Percentiles rank a stretch among this genome's conserved stretches.
Evolutionary conservation across 1,140 invertebrate genomes (phyloP).

Genomic region (Drosophila sproati): DNA sequence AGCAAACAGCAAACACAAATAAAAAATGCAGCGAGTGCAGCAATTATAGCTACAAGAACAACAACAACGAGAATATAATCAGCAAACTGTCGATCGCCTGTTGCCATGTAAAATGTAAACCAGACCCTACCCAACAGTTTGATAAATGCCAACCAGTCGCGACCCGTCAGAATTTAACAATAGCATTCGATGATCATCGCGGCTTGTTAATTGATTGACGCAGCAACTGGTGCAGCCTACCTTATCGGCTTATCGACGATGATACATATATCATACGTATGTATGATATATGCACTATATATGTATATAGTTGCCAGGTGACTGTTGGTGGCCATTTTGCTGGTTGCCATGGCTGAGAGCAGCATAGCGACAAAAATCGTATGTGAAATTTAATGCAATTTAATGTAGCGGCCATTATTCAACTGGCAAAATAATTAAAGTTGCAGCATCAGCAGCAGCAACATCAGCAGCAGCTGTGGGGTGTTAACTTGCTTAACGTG

Average conservation of each 20-base stretch:
- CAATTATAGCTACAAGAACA: slow-evolving; percentile 7
- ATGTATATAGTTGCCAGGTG: background rate
- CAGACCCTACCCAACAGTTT: slow-evolving; percentile 62
- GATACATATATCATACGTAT: background rate
- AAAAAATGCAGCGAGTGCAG: slow-evolving; percentile 20
- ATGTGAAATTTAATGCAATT: slow-evolving; percentile 68
- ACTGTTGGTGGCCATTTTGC: slow-evolving; percentile 67
- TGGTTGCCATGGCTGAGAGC: slow-evolving; percentile 44
- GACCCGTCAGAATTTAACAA: slow-evolving; percentile 27
- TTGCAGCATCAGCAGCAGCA: slow-evolving; percentile 19
- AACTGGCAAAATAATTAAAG: slow-evolving; percentile 71
- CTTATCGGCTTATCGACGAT: slow-evolving; percentile 58
- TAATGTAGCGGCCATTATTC: slow-evolving; percentile 74
- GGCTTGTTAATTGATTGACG: slow-evolving; percentile 67
- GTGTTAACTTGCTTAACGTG: slow-evolving; percentile 81
- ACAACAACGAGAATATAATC: slow-evolving; percentile 17
- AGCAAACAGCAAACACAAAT: slow-evolving; percentile 5
- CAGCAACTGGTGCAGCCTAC: slow-evolving; percentile 48
- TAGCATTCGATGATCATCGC: slow-evolving; percentile 2
- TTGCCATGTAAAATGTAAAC: slow-evolving; percentile 65
- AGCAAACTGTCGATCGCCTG: slow-evolving; percentile 40
- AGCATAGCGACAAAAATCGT: slow-evolving; percentile 42
- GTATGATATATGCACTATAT: background rate
- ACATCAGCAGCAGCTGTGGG: slow-evolving; percentile 57
- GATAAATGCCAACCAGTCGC: slow-evolving; percentile 5